phyloP scores from a whole-genome alignment of 2,113 vertebrate species.

The Epinephelus lanceolatus region DNA sequence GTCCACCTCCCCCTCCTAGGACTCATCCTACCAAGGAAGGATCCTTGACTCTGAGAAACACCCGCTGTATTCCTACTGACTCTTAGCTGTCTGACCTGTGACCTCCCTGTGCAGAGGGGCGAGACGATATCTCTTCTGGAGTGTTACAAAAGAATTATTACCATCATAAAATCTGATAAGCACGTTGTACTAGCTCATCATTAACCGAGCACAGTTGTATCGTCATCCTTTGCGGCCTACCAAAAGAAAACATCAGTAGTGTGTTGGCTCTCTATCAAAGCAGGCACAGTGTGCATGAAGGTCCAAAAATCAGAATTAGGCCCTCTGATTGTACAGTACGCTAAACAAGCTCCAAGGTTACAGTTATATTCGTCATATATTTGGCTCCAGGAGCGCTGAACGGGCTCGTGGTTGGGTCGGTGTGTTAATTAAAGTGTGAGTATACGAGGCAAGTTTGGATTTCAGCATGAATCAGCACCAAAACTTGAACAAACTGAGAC shows the following conservation, averaged over 20 bases:
- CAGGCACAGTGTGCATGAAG: constrained; percentile 78
- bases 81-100: constrained; percentile 8
- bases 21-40: too few relatives aligned
- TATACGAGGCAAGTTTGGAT: constrained; percentile 67
- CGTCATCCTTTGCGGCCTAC: not conserved
- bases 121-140: not conserved
- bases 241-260: constrained; percentile 41
- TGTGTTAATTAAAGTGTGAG: constrained; percentile 38
- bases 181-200: not conserved
- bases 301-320: constrained; percentile 69
- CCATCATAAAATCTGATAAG: constrained; percentile 3
- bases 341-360: constrained; percentile 65
- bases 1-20: too few relatives aligned
- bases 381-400: constrained; percentile 49
- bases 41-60: too few relatives aligned
- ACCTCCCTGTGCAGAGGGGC: constrained; percentile 20
- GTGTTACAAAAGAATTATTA: not conserved
- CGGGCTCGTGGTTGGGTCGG: constrained; percentile 49
- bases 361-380: constrained; percentile 28
- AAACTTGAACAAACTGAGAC: constrained; percentile 59
- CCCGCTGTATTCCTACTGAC: not conserved
- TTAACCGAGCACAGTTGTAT: not conserved
- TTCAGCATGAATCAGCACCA: constrained; percentile 71
- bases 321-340: constrained; percentile 81
- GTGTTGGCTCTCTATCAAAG: constrained; percentile 58